phyloP scores from a whole-genome alignment of 2,797 vertebrate species.

The Gymnodraco acuticeps region DNA sequence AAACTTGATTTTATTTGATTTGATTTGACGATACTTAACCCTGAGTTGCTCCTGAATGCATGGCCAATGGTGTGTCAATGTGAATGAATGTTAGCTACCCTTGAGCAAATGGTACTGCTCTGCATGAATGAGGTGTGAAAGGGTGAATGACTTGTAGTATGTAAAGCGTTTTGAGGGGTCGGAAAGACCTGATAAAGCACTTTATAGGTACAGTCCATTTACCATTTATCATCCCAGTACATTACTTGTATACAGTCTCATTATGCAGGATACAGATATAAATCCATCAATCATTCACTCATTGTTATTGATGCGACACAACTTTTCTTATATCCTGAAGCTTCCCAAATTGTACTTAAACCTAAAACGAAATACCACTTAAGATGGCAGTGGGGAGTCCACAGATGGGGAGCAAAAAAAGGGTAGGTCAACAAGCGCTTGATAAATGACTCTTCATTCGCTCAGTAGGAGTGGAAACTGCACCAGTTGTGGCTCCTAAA shows the following conservation, averaged over 20 bases:
- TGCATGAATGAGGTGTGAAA: too few relatives aligned
- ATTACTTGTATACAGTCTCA: background rate
- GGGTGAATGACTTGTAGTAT: too few relatives aligned
- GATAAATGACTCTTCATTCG: constrained; percentile 7
- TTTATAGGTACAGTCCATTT: too few relatives aligned
- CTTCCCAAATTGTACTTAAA: constrained; percentile 11
- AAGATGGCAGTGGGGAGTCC: background rate
- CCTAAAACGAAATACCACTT: constrained; percentile 16
- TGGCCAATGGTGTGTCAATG: too few relatives aligned
- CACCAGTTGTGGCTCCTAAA: background rate
- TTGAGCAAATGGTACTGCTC: too few relatives aligned
- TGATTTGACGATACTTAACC: too few relatives aligned
- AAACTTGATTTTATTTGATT: too few relatives aligned
- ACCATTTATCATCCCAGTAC: background rate
- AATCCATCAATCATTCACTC: constrained; percentile 5
- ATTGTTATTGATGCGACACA: constrained; percentile 3
- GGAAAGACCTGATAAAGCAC: too few relatives aligned
- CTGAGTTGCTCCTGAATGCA: too few relatives aligned
- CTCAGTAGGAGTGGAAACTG: constrained; percentile 6
- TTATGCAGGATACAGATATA: background rate
- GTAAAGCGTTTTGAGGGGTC: too few relatives aligned
- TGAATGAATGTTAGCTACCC: too few relatives aligned
- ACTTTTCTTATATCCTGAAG: constrained; percentile 5
- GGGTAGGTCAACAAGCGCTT: constrained; percentile 12
- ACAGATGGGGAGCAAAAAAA: background rate